A percentile compares a stretch with the other conserved stretches of the same genome.
Evolutionary conservation across 2,888 invertebrate species (phyloP).

Genomic region (Eledone cirrhosa): DNA sequence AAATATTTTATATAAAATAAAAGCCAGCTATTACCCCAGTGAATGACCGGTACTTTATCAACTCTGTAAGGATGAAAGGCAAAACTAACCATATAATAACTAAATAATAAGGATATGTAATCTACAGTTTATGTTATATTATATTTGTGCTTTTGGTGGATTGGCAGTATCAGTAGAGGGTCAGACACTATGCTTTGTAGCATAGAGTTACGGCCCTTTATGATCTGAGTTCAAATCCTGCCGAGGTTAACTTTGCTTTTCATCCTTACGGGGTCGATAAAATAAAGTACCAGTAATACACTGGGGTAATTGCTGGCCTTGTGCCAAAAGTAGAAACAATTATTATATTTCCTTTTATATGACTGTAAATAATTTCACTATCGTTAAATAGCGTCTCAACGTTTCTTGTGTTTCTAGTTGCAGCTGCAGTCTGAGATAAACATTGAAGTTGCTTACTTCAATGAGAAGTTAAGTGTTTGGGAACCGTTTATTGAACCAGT

Average conservation of each 20-base stretch:
- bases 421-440: constrained; percentile 68
- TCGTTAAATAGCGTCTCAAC: too few species aligned
- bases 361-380: not conserved
- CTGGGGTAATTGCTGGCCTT: too few species aligned
- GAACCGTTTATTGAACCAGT: constrained; percentile 69
- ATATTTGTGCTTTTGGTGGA: not conserved
- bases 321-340: too few species aligned
- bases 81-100: not conserved
- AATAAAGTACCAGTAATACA: too few species aligned
- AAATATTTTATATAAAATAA: not conserved
- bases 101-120: not conserved
- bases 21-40: not conserved
- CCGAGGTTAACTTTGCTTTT: too few species aligned
- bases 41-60: too few species aligned
- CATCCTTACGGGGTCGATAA: too few species aligned
- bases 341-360: not conserved
- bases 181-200: too few species aligned
- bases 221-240: too few species aligned
- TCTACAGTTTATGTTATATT: not conserved
- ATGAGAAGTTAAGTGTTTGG: constrained; percentile 63
- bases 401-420: constrained; percentile 56
- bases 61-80: too few species aligned
- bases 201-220: too few species aligned
- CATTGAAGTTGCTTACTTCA: constrained; percentile 64
- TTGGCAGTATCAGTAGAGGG: too few species aligned